Conservation (phyloP, 2,113 vertebrate species). For the Callorhinus ursinus region DNA sequence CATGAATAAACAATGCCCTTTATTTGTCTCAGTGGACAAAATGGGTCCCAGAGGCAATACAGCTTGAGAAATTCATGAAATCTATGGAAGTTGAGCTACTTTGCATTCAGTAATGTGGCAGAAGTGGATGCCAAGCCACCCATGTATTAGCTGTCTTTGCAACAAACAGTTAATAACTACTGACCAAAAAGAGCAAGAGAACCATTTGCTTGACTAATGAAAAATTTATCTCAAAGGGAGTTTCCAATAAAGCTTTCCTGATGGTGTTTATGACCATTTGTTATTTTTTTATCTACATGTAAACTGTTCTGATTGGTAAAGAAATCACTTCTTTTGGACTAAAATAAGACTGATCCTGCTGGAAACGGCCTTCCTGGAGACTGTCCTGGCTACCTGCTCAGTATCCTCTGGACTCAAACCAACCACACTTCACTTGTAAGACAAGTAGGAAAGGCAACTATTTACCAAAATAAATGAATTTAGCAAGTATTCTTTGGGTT, state of each 20-base stretch:
- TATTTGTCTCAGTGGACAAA: background rate
- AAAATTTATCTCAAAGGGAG: constrained; percentile 5
- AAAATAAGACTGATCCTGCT: background rate
- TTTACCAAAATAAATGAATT: background rate
- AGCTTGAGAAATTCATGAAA: background rate
- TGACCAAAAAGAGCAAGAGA: background rate
- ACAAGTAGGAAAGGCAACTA: background rate
- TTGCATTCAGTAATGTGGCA: background rate
- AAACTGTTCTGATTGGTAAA: background rate
- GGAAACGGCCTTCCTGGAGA: background rate
- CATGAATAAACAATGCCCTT: background rate
- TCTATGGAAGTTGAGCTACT: background rate
- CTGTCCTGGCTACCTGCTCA: background rate
- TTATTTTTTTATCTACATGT: background rate
- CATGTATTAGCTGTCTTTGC: background rate
- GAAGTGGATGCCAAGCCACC: background rate
- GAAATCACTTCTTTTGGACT: background rate
- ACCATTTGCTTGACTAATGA: background rate
- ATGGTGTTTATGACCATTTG: background rate
- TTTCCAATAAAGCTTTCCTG: background rate
- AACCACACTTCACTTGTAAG: background rate
- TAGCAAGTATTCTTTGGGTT: background rate
- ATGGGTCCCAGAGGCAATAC: background rate
- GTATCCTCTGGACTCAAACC: background rate
- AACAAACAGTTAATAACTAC: background rate